Percentiles rank a stretch among this genome's conserved stretches.
phyloP scores from a whole-genome alignment of 2,797 vertebrate species.

The Apogon hyalosoma region DNA sequence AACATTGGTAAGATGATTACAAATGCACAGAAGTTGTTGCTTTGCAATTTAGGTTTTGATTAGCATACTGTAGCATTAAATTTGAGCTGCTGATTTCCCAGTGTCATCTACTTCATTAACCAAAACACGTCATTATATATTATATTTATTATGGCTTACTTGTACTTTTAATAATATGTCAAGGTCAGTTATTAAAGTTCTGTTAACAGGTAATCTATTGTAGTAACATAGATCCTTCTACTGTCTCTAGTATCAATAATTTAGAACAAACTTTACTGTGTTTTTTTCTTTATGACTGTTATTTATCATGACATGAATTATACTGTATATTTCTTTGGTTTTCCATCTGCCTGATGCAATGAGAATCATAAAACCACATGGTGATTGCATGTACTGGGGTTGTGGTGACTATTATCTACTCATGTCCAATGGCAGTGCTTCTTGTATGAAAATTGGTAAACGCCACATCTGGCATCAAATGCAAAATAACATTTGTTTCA shows the following conservation, averaged over 20 bases:
- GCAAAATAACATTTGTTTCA: background rate
- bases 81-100: background rate
- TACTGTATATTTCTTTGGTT: background rate
- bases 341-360: background rate
- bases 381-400: background rate
- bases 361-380: background rate
- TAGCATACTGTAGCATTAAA: background rate
- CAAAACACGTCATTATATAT: no score
- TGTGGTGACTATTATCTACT: no score
- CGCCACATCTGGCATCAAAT: background rate
- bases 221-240: background rate
- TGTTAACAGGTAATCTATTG: no score
- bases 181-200: background rate
- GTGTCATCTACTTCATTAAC: no score
- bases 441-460: background rate
- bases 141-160: no score
- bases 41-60: background rate
- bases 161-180: no score
- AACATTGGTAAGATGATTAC: background rate
- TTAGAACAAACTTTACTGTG: background rate
- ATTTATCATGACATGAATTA: background rate
- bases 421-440: background rate
- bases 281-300: no score
- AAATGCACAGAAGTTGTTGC: background rate
- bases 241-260: background rate